Conservation (phyloP, 1,140 invertebrate genomes). For the Bursaphelenchus mucronatus region DNA sequence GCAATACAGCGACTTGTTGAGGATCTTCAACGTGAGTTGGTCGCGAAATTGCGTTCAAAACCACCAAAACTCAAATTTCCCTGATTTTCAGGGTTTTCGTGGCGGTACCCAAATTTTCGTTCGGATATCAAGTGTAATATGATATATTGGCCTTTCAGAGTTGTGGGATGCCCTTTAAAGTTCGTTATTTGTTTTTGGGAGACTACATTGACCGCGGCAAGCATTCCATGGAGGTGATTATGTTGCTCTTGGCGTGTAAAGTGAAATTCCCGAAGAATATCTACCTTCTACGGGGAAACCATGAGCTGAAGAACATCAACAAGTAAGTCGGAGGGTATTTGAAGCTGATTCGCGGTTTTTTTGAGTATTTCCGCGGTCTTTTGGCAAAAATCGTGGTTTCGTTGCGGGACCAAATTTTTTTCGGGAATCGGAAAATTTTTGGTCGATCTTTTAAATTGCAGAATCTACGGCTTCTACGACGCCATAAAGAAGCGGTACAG, state of each 20-base stretch:
- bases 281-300: constrained; percentile 47
- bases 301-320: constrained; percentile 58
- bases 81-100: background rate
- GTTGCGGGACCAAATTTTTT: constrained; percentile 1
- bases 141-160: constrained; percentile 16
- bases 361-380: no score
- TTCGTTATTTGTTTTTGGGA: constrained; percentile 39
- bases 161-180: constrained; percentile 35
- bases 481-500: constrained; percentile 32
- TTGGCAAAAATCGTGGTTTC: background rate
- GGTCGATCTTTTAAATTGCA: constrained; percentile 9
- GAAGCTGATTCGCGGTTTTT: background rate
- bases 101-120: background rate
- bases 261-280: constrained; percentile 41
- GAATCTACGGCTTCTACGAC: constrained; percentile 43
- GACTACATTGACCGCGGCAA: constrained; percentile 46
- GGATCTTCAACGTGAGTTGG: constrained; percentile 35
- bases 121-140: background rate
- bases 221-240: constrained; percentile 44
- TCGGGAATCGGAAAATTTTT: constrained; percentile 19
- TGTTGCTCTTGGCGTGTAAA: constrained; percentile 41
- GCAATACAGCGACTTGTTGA: constrained; percentile 36
- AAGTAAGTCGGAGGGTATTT: background rate
- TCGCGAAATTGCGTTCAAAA: background rate
- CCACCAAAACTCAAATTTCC: no score